Evolutionary conservation across 2,113 vertebrate genomes (phyloP), one percentile per base, ranked within the genome.

Genomic region (Mirza zaza): DNA sequence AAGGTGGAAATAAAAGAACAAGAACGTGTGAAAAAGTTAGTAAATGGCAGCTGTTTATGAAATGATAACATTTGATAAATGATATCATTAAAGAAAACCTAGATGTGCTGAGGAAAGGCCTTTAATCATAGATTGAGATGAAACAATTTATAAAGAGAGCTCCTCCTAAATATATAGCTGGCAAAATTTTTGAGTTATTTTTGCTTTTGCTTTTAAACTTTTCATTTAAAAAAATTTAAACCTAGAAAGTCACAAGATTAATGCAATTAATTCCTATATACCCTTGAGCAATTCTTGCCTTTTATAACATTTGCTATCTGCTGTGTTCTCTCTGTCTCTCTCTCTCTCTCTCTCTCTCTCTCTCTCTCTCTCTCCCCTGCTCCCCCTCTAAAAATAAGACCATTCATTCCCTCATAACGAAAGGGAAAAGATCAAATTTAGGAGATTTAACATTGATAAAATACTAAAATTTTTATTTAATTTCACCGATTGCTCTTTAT

Each of bases 291-390:
- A 12, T 25, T 91, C 6, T 29, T 80, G n/a, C 14, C 21, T 80
- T 90, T 59, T 29, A 59, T 25, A 21, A 21, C 4, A 65, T 75
- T 73, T 57, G 7, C 13, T 27, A 6, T 36, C 39, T 59, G 7
- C 4, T 23, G 0, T 23, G 0, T 59, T 17, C 20, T 34, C 5
- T 48, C 14, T 55, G n/a, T n/a, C n/a, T n/a, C n/a, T n/a, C n/a
- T n/a, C n/a, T n/a, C n/a, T n/a, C 52, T 25, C 13, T 39, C 29
- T 21, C 18, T 45, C 17, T 39, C 2, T 52, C 3, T 21, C 3
- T 76, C 48, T 75, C 23, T 20, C 5, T 42, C 2, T 52, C 3
- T 27, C 48, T 76, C 48, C 67, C 23, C 45, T 6, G 11, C 4
- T 70, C 48, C 67, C 18, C 45, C 6, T 42, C 10, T 14, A 34